phyloP scores from a whole-genome alignment of 2,888 invertebrate species.

The Hedychridium roseum region DNA sequence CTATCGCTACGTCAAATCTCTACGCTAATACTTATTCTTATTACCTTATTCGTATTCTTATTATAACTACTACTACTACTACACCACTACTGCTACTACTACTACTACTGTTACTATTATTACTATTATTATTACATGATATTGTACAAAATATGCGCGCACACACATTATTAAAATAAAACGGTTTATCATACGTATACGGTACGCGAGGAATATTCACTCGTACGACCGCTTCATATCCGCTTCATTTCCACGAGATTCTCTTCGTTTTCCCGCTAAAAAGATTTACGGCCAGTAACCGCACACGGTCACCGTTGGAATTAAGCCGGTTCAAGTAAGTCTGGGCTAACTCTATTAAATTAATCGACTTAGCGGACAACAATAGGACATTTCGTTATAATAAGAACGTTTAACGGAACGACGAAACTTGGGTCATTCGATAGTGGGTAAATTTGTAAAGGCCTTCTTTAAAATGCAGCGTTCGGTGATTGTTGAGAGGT shows the following conservation, averaged over 20 bases:
- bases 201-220: background rate
- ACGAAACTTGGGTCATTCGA: too few relatives aligned
- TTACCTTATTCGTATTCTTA: conserved; percentile 21
- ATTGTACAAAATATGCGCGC: conserved; percentile 49
- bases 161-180: conserved; percentile 56
- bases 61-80: conserved; percentile 26
- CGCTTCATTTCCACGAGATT: background rate
- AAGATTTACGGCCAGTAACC: too few relatives aligned
- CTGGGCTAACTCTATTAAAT: background rate
- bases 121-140: conserved; percentile 28
- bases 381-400: background rate
- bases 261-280: background rate
- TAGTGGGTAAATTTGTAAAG: too few relatives aligned
- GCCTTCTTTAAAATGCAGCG: too few relatives aligned
- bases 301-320: too few relatives aligned
- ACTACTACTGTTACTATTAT: conserved; percentile 43
- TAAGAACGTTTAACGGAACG: too few relatives aligned
- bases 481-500: too few relatives aligned
- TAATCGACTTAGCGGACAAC: background rate
- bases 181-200: conserved; percentile 45
- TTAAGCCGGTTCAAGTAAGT: too few relatives aligned
- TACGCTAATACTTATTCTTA: conserved; percentile 3
- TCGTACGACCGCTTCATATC: background rate
- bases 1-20: conserved; percentile 21
- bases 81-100: conserved; percentile 33